Percentiles rank a stretch among this genome's conserved stretches.
Evolutionary conservation across 2,797 vertebrate species (phyloP).

Genomic region (Pipistrellus pygmaeus): DNA sequence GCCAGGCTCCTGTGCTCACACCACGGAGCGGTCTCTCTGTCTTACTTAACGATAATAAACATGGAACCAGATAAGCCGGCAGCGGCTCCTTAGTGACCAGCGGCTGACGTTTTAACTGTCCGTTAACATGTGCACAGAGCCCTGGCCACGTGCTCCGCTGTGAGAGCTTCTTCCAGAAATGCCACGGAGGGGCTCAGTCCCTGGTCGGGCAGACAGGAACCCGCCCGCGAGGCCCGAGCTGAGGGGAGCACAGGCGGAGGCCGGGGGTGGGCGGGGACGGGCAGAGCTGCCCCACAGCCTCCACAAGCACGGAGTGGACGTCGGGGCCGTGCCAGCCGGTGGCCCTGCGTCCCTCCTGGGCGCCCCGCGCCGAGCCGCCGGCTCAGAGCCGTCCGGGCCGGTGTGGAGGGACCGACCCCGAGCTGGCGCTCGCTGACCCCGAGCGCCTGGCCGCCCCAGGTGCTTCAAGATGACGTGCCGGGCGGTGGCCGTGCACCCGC

Average conservation of each 20-base stretch:
- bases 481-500: conserved; percentile 91
- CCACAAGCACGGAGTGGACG: too few relatives aligned
- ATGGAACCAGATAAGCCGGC: background rate
- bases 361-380: background rate
- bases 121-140: background rate
- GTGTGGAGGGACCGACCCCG: too few relatives aligned
- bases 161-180: background rate
- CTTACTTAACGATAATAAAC: background rate
- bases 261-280: too few relatives aligned
- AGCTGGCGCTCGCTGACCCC: background rate
- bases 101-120: background rate
- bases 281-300: accelerated
- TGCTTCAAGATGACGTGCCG: conserved; percentile 92
- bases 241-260: too few relatives aligned
- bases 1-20: too few relatives aligned
- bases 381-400: background rate
- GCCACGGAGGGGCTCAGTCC: background rate
- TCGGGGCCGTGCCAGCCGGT: accelerated
- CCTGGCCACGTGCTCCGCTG: too few relatives aligned
- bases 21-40: background rate
- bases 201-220: too few relatives aligned
- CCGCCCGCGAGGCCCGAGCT: too few relatives aligned
- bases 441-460: conserved; percentile 82
- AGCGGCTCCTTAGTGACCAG: background rate
- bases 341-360: background rate